Conservation (phyloP, 2,888 invertebrate genomes). For the Agrilus mali region DNA sequence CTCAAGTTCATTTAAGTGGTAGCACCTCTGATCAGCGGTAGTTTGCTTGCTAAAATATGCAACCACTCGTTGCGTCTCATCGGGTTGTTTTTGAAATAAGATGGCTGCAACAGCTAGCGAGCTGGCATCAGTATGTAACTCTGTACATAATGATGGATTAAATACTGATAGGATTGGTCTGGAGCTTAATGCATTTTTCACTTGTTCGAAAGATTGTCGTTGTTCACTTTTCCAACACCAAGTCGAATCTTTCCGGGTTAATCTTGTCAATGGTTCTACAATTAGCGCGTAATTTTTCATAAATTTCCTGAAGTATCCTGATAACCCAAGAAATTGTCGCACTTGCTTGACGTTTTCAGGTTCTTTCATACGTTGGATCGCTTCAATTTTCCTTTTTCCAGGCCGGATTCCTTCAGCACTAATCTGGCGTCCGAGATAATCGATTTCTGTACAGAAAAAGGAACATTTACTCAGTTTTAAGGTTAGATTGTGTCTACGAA, state of each 20-base stretch:
- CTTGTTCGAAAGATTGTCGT: constrained; percentile 1
- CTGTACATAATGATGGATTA: constrained; percentile 6
- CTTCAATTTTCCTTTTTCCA: constrained; percentile 14
- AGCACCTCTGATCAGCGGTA: constrained; percentile 8
- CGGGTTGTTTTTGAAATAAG: neutral
- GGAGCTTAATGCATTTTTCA: constrained; percentile 6
- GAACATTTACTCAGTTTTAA: constrained; percentile 21
- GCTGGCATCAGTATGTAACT: constrained; percentile 12
- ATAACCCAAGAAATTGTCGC: constrained; percentile 21
- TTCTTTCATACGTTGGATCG: constrained; percentile 15
- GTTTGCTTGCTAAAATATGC: constrained; percentile 14
- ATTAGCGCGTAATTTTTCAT: constrained; percentile 13
- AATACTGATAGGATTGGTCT: constrained; percentile 11
- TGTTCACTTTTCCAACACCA: constrained; percentile 8
- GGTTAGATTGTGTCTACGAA: constrained; percentile 18
- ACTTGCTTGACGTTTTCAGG: constrained; percentile 18
- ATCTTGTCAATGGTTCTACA: constrained; percentile 11
- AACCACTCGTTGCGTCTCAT: constrained; percentile 6
- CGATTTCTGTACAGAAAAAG: constrained; percentile 16
- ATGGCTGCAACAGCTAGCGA: neutral
- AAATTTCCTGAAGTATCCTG: constrained; percentile 19
- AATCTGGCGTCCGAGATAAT: constrained; percentile 20
- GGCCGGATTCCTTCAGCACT: constrained; percentile 16
- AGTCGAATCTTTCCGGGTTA: constrained; percentile 3
- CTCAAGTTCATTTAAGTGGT: constrained; percentile 14